Base-by-base conservation (phyloP, 2,888 invertebrate species). In the Caenorhabditis japonica region DNA sequence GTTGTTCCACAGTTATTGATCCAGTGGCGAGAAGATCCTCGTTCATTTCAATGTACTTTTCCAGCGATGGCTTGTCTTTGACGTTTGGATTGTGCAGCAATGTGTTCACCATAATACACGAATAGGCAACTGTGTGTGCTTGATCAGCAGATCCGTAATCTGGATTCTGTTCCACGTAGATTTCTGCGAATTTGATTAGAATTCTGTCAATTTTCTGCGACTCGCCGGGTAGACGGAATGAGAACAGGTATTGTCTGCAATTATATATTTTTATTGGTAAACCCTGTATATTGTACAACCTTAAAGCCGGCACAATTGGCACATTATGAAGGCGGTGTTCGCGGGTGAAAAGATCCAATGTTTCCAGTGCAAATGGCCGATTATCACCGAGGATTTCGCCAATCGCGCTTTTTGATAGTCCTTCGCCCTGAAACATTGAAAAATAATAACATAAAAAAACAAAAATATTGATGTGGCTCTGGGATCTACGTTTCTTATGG, bases 101-200 rank as follows among this genome's bases (percentile, higher is more conserved):
- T 1, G 82, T 82, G 58, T 82, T 82, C n/a, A 82, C 74, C 80
- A 80, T 80, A 46, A 82, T 78, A 55, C 77, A 76, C 21, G 76
- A 77, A 52, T 81, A 82, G 27, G 82, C 70, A 13, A 82, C 75
- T 13, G 78, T 75, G 59, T 78, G 70, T 21, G 78, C 79, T n/a
- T 71, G 56, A 55, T 80, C 80, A 7, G 78, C 64, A 7, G 51
- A 55, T 10, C 59, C 59, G 39, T 78, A 79, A 0, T 61, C 41
- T 10, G 75, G 75, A 59, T 80, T 80, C 21, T 64, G 51, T 10
- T 39, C 13, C 2, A 55, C 70, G 58, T 76, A 80, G 69, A 80
- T 61, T 75, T 82, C 75, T 71, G 79, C n/a, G 77, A 69, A 78
- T 46, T 71, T 79, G 25, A 75, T 73, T 59, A 80, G 68, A 38